A percentile compares a stretch with the other conserved stretches of the same genome.
Conservation (phyloP, 2,113 vertebrate genomes). For the Varanus salvator region DNA sequence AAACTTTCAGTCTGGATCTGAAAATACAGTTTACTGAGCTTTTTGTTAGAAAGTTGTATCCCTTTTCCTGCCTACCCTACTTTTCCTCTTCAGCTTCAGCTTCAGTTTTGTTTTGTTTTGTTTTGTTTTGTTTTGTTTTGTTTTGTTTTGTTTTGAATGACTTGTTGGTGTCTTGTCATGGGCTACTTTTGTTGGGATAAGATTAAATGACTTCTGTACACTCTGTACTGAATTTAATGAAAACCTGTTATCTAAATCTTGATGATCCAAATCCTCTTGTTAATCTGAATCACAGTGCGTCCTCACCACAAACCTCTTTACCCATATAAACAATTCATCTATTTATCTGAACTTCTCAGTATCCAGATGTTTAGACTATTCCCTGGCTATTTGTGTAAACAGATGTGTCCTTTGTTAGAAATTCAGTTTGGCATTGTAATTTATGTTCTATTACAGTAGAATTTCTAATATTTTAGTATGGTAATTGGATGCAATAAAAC, state of each 20-base stretch:
- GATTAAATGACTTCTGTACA: background rate
- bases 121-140: background rate
- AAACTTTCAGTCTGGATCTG: constrained; percentile 21
- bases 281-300: constrained; percentile 1
- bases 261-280: constrained; percentile 13
- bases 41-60: background rate
- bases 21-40: constrained; percentile 12
- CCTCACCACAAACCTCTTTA: background rate
- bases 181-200: background rate
- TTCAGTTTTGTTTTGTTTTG: background rate
- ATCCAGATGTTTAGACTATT: background rate
- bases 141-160: background rate
- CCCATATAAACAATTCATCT: background rate
- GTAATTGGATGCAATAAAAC: background rate
- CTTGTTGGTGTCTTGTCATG: background rate
- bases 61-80: constrained; percentile 28
- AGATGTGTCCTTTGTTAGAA: background rate
- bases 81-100: constrained; percentile 8
- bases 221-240: background rate
- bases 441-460: background rate
- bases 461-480: background rate
- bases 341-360: background rate
- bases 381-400: background rate
- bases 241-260: background rate
- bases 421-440: background rate